Conservation (phyloP, 2,113 vertebrate species). For the Garra rufa region DNA sequence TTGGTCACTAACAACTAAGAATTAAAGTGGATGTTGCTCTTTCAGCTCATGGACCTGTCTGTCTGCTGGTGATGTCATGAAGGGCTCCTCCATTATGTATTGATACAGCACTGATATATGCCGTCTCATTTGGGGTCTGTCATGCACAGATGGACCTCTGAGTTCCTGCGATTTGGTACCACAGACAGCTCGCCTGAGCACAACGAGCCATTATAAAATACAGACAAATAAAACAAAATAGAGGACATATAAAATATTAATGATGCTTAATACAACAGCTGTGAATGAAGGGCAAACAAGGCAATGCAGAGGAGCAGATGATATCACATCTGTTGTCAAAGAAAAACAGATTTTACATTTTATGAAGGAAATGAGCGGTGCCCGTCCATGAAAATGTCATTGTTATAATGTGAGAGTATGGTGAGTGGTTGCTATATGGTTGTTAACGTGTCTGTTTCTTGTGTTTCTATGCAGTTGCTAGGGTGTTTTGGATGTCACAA, state of each 20-base stretch:
- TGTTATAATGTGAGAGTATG: neutral
- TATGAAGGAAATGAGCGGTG: neutral
- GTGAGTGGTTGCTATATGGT: neutral
- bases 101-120: constrained; percentile 1
- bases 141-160: constrained; percentile 28
- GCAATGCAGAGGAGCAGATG: neutral
- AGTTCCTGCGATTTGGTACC: neutral
- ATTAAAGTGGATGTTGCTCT: neutral
- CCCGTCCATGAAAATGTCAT: neutral
- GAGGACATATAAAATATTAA: constrained; percentile 25
- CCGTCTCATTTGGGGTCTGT: constrained; percentile 7
- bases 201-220: neutral
- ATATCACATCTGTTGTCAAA: constrained; percentile 7
- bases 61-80: constrained; percentile 3
- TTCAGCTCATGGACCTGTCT: neutral
- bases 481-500: neutral
- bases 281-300: constrained; percentile 18
- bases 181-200: neutral
- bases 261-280: constrained; percentile 25
- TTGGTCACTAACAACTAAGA: neutral
- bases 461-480: neutral
- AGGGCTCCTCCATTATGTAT: constrained; percentile 1
- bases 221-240: constrained; percentile 31
- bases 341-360: neutral
- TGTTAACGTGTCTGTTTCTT: neutral